phyloP scores from a whole-genome alignment of 2,113 vertebrate species.

The Osmerus eperlanus region DNA sequence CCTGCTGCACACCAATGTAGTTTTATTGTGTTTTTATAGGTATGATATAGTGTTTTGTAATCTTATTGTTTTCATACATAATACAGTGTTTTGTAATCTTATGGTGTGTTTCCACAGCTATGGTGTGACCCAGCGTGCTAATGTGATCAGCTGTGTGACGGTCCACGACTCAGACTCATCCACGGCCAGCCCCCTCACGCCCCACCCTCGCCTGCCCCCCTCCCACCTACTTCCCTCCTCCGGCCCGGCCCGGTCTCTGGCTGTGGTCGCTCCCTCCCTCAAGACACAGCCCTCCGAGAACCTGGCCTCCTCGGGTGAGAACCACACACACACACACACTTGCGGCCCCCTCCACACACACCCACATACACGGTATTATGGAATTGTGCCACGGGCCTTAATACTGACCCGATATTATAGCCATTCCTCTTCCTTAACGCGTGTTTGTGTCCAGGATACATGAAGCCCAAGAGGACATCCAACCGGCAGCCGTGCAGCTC shows the following conservation, averaged over 20 bases:
- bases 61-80: neutral
- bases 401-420: no score
- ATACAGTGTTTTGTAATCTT: neutral
- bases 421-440: no score
- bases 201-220: slow-evolving; percentile 63
- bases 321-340: slow-evolving; percentile 49
- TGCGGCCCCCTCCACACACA: neutral
- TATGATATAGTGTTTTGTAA: neutral
- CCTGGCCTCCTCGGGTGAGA: slow-evolving; percentile 71
- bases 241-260: slow-evolving; percentile 81
- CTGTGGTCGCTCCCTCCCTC: slow-evolving; percentile 79
- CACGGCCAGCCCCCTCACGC: slow-evolving; percentile 84
- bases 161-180: slow-evolving; percentile 97
- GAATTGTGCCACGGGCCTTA: no score
- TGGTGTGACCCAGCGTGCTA: slow-evolving; percentile 86
- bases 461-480: slow-evolving; percentile 81
- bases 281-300: slow-evolving; percentile 85
- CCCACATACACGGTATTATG: neutral
- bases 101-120: slow-evolving; percentile 26
- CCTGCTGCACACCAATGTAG: neutral
- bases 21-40: neutral
- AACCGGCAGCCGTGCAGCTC: slow-evolving; percentile 83
- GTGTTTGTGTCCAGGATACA: slow-evolving; percentile 30
- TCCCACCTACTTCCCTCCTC: slow-evolving; percentile 65
- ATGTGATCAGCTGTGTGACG: slow-evolving; percentile 98